Evolutionary conservation across 2,797 vertebrate genomes (phyloP).

Genomic region (Lagorchestes hirsutus): DNA sequence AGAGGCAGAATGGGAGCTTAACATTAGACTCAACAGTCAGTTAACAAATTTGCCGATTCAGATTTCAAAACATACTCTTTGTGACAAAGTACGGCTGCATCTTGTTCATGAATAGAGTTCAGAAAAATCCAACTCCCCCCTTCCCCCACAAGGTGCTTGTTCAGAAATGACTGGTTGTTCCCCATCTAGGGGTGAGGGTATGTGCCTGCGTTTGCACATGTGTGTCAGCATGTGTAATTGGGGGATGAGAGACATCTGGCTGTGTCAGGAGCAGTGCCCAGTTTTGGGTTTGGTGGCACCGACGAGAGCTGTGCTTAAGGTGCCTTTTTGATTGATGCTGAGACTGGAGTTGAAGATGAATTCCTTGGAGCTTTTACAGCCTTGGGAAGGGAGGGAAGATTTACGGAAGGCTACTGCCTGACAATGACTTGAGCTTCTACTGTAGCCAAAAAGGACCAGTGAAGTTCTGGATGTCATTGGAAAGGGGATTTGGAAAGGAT

Average conservation of each 20-base stretch:
- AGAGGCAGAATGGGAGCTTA: slow-evolving; percentile 89
- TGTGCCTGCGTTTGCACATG: neutral
- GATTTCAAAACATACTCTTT: slow-evolving; percentile 82
- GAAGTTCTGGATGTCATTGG: neutral
- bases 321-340: neutral
- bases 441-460: neutral
- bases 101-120: slow-evolving; percentile 65
- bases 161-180: neutral
- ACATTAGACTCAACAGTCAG: slow-evolving; percentile 90
- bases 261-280: no score
- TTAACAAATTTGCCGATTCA: slow-evolving; percentile 89
- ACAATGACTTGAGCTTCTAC: neutral
- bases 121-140: neutral
- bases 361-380: neutral
- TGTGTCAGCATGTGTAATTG: neutral
- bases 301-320: neutral
- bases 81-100: slow-evolving; percentile 79
- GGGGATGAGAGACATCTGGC: neutral
- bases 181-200: accelerated
- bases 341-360: neutral
- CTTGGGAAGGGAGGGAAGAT: neutral
- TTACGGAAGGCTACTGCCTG: neutral
- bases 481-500: neutral
- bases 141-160: neutral
- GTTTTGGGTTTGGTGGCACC: neutral